phyloP scores from a whole-genome alignment of 1,140 invertebrate genomes.

The Pemphigus obesinymphae region DNA sequence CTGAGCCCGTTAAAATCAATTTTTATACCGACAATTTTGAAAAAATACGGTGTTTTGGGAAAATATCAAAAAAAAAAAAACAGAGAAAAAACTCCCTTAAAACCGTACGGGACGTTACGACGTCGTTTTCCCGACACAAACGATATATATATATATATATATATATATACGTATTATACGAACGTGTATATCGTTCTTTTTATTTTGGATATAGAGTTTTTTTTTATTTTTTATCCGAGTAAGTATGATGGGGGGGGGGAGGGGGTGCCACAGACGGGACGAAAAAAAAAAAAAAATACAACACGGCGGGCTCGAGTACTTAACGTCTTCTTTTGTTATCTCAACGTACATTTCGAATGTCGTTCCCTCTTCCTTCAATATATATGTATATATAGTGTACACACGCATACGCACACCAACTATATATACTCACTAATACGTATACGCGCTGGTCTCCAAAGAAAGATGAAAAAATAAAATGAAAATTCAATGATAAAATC shows the following conservation, averaged over 20 bases:
- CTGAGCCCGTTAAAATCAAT: neutral
- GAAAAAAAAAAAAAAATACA: neutral
- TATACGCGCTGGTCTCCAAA: neutral
- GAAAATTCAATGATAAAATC: neutral
- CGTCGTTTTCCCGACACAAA: neutral
- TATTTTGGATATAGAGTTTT: too few relatives aligned
- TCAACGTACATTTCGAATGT: neutral
- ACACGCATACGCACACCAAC: neutral
- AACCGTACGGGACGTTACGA: too few relatives aligned
- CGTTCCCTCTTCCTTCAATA: neutral
- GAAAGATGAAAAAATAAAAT: neutral
- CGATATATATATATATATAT: too few relatives aligned
- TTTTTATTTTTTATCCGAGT: neutral
- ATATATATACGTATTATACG: neutral
- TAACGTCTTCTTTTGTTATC: slow-evolving; percentile 35
- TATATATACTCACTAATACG: neutral
- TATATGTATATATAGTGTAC: neutral
- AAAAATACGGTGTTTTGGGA: neutral
- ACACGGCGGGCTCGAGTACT: neutral
- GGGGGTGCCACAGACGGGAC: neutral
- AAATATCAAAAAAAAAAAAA: neutral
- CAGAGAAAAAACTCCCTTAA: neutral
- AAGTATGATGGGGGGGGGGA: too few relatives aligned
- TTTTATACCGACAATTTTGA: neutral
- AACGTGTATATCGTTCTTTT: neutral